These are phyloP conservation scores for Mugil cephalus DNA, from an alignment of 2,113 vertebrate genomes.

Conservation along the genomic window DNA sequence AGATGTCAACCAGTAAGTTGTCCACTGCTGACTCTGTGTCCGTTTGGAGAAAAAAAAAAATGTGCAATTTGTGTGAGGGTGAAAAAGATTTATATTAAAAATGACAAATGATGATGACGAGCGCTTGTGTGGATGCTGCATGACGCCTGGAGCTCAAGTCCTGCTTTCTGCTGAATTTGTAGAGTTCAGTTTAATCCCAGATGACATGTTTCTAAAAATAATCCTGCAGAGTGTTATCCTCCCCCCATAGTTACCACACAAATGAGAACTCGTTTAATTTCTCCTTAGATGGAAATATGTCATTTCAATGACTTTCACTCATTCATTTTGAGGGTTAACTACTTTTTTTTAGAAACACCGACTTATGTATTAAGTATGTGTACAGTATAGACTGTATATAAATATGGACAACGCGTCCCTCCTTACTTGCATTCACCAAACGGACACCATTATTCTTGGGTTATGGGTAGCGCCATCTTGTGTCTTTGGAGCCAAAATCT, in stretches of 20 bases:
- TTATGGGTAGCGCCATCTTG: too few species aligned
- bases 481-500: too few species aligned
- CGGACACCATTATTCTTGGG: too few species aligned
- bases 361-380: too few species aligned
- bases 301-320: too few species aligned
- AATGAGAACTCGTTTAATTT: neutral
- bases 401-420: too few species aligned
- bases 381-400: too few species aligned
- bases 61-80: slow-evolving; percentile 80
- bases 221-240: neutral
- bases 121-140: slow-evolving; percentile 62
- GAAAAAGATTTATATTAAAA: slow-evolving; percentile 80
- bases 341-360: too few species aligned
- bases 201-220: neutral
- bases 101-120: slow-evolving; percentile 49
- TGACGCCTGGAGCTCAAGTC: slow-evolving; percentile 11
- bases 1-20: slow-evolving; percentile 72
- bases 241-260: neutral
- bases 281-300: neutral
- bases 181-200: slow-evolving; percentile 1
- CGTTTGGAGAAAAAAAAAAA: slow-evolving; percentile 68
- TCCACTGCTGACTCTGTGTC: slow-evolving; percentile 75
- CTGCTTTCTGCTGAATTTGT: neutral
- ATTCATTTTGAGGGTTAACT: too few species aligned
- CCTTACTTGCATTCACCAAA: too few species aligned